Evolutionary conservation across 2,797 vertebrate species (phyloP).

Genomic region (Dendrocincla tyrannina): DNA sequence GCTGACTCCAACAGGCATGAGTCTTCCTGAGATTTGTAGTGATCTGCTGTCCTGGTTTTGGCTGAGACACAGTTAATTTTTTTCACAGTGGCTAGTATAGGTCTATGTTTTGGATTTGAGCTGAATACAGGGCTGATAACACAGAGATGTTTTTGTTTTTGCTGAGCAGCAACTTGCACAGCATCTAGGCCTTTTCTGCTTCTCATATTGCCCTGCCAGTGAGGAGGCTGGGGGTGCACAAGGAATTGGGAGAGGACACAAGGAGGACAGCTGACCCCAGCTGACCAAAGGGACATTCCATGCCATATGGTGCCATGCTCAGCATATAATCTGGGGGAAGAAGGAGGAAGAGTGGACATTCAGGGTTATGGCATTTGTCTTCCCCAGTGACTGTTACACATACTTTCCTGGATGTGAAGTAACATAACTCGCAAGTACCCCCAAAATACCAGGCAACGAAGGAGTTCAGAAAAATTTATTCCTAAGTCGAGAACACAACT

Average conservation of each 20-base stretch:
- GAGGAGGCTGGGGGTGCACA: neutral
- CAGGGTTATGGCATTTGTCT: neutral
- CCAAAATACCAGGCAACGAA: neutral
- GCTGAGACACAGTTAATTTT: neutral
- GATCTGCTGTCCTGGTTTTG: neutral
- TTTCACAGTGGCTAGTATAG: neutral
- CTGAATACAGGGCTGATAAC: neutral
- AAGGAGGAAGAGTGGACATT: neutral
- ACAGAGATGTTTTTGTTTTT: neutral
- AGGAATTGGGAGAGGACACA: neutral
- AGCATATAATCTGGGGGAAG: neutral
- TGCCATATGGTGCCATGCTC: neutral
- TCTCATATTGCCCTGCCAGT: neutral
- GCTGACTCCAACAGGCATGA: neutral
- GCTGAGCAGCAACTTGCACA: neutral
- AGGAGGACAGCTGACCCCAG: neutral
- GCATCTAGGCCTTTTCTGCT: neutral
- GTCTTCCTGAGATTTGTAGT: neutral
- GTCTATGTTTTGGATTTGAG: neutral
- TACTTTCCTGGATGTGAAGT: neutral
- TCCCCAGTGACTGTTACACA: neutral
- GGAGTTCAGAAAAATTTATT: neutral
- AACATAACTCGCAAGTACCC: neutral
- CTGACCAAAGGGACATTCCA: neutral
- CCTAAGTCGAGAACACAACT: neutral